phyloP scores from a whole-genome alignment of 2,113 vertebrate genomes.

The Vulpes ferrilata region DNA sequence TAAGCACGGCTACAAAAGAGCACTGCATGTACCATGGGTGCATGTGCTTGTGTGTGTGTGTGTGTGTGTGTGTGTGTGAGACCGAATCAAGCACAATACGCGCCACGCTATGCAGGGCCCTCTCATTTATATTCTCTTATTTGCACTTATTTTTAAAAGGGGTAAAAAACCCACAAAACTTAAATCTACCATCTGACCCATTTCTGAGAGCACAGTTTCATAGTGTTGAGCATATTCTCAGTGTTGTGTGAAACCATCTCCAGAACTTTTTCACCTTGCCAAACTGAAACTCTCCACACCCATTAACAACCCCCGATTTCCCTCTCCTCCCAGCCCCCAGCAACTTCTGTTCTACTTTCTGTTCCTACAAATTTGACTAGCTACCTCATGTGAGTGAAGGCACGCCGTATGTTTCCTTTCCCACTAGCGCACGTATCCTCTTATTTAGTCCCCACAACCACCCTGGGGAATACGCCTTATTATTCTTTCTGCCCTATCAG shows the following conservation, averaged over 20 bases:
- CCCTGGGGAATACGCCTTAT: background rate
- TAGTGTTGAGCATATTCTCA: background rate
- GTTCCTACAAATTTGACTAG: background rate
- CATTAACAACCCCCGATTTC: background rate
- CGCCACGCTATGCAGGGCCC: accelerated
- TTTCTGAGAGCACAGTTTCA: background rate
- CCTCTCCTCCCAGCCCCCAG: too few species aligned
- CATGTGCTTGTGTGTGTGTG: background rate
- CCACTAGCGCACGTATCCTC: background rate
- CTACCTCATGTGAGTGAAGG: background rate
- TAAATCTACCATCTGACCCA: background rate
- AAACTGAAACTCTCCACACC: background rate
- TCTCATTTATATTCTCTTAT: background rate
- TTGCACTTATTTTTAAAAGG: background rate
- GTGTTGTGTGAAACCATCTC: background rate
- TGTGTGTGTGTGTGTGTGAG: background rate
- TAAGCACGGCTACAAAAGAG: background rate
- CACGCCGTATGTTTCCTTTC: background rate
- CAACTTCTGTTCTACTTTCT: background rate
- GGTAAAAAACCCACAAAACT: background rate
- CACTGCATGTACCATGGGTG: background rate
- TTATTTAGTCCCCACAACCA: background rate
- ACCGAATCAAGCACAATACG: background rate
- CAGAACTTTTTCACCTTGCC: background rate
- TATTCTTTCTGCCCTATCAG: background rate